Evolutionary conservation across 2,113 vertebrate species (phyloP), one percentile per base, ranked within the genome.

Genomic region (Cygnus buccinator): DNA sequence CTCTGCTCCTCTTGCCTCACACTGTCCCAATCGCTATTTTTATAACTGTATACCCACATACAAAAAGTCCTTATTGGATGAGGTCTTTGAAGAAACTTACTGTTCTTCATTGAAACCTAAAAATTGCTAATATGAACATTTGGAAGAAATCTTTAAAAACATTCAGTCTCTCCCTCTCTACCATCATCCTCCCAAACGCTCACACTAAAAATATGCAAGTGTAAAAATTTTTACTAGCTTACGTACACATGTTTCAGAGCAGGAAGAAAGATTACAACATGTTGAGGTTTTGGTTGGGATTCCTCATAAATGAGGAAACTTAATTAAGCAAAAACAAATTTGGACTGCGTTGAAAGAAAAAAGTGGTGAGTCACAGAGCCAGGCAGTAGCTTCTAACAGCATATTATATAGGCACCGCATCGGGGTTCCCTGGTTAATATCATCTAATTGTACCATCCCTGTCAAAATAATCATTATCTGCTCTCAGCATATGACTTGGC

Each of bases 271-370:
- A 67, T 39, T 86, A 88, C 43, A 3, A 63, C 65, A 90, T 9
- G 13, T 28, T 89, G 57, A 84, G 50, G 70, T 74, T 94, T 95
- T 25, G 2, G 68, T 54, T 72, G 39, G 8, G 80, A 86, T 89
- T 81, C 55, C 71, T 87, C 68, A 83, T 77, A 96, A 90, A 78
- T 22, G 33, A 81, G 20, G 17, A 84, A 72, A 39, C 70, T 87
- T 93, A 94, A 94, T 93, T 94, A 95, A 88, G 63, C 41, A 95
- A 89, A 87, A 37, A 3, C 39, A 84, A 87, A 79, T 68, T 80
- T 58, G 67, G 39, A 61, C 43, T 52, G 58, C n/a, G 74, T 35
- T 76, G 29, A 73, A 83, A 73, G 14, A 23, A 59, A 62, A 43
- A 80, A 71, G 3, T 19, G 6, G 5, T 76, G 88, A 81, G 46